These are phyloP conservation scores for Nomia melanderi DNA, from an alignment of 1,140 invertebrate genomes.

Conservation along the genomic window DNA sequence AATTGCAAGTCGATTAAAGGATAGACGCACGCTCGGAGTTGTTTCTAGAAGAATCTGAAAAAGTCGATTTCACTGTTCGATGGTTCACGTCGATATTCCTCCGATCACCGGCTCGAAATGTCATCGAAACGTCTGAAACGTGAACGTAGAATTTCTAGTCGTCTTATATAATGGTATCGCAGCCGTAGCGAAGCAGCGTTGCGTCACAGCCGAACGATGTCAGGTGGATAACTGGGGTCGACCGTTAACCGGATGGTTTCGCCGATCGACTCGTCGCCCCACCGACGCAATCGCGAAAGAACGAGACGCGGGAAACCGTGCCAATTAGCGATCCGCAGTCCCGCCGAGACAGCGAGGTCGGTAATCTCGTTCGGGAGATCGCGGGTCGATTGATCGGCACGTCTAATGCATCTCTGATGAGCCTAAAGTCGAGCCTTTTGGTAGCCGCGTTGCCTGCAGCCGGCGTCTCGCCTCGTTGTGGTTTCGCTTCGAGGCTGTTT, in stretches of 20 bases:
- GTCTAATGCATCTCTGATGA: conserved; percentile 57
- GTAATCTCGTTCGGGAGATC: conserved; percentile 49
- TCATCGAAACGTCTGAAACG: no score
- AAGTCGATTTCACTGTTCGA: no score
- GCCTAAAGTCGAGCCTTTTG: conserved; percentile 43
- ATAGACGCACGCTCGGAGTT: no score
- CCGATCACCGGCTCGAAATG: no score
- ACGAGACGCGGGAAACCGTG: not conserved
- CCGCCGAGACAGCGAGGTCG: not conserved
- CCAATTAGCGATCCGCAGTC: conserved; percentile 11
- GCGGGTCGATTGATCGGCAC: conserved; percentile 48
- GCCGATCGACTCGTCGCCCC: not conserved
- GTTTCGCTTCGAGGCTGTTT: conserved; percentile 34
- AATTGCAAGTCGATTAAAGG: no score
- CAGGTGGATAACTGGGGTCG: conserved; percentile 36
- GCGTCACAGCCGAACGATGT: no score
- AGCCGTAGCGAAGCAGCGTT: no score
- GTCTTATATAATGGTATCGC: no score
- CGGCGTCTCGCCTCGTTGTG: conserved; percentile 15
- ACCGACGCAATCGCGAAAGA: not conserved
- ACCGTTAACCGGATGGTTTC: conserved; percentile 23
- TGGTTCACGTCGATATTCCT: no score
- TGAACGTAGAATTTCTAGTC: no score
- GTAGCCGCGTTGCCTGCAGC: conserved; percentile 2
- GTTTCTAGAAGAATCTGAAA: no score